Base-by-base conservation (phyloP, 2,888 invertebrate species). In the Linnaemya vulpina region DNA sequence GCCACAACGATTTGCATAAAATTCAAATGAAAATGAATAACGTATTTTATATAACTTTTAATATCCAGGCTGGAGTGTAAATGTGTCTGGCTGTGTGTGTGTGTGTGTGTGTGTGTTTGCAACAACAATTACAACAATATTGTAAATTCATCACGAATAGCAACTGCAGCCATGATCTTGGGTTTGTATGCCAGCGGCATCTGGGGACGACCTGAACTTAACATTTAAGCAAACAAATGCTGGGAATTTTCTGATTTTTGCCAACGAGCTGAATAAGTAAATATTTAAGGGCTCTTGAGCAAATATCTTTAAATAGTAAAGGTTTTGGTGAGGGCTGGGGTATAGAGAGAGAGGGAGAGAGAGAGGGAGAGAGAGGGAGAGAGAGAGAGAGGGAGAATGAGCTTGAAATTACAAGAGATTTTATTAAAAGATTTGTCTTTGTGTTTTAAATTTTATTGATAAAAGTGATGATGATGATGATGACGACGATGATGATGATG, bases 11-110 rank as follows among this genome's bases (percentile, higher is more conserved):
- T 85, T 85, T 85, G 75, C 82, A 85, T 85, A 78, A 85, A 85
- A 85, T 85, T 82, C 85, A 82, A 85, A 85, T 85, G 82, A 79
- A 85, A 75, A 74, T 85, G 85, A 78, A 82, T 78, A 82, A 82
- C 58, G 65, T 74, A 82, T 78, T 73, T 55, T 65, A 49, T n/a
- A 30, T 8, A 70, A 49, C 22, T 74, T 60, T 58, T 38, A 60
- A 67, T 55, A 38, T 76, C 30, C 60, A 62, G 11, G n/a, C n/a
- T 10, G 53, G 22, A 11, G 17, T 15, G 40, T 58, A 8, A 30
- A 1, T 13, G 25, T n/a, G n/a, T n/a, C n/a, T n/a, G n/a, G n/a
- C n/a, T n/a, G 7, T 46, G 30, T 55, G 20, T 58, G 10, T 67
- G 22, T 60, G 51, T 43, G 3, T 62, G 51, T 40, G 11, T 70